A percentile compares a stretch with the other conserved stretches of the same genome.
phyloP scores from a whole-genome alignment of 2,113 vertebrate species.

The Cnemophilus loriae region DNA sequence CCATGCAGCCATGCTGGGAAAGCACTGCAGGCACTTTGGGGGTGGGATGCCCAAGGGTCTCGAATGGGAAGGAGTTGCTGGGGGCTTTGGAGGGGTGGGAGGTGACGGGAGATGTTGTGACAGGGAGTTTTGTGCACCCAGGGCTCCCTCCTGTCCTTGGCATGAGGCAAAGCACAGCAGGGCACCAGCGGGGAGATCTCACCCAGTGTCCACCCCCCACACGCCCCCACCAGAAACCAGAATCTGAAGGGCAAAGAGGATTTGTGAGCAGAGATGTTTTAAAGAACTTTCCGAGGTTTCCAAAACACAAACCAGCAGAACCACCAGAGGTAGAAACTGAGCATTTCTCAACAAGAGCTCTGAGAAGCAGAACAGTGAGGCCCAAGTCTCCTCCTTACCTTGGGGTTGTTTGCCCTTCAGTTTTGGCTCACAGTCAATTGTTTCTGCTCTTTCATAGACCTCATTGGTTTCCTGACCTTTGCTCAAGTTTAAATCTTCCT shows the following conservation, averaged over 20 bases:
- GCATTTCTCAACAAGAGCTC: conserved; percentile 40
- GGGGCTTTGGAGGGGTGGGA: neutral
- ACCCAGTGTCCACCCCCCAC: neutral
- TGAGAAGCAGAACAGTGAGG: conserved; percentile 5
- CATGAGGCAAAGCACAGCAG: conserved; percentile 1
- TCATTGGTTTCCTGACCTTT: conserved; percentile 89
- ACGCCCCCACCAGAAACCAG: conserved; percentile 32
- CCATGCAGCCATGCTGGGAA: conserved; percentile 23
- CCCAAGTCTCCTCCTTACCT: conserved; percentile 74
- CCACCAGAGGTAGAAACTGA: conserved; percentile 40
- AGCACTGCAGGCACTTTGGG: neutral
- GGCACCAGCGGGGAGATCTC: neutral
- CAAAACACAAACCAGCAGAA: conserved; percentile 35
- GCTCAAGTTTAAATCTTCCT: conserved; percentile 67
- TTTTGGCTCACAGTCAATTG: conserved; percentile 79
- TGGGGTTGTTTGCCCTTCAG: conserved; percentile 68
- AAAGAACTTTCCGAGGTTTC: conserved; percentile 32
- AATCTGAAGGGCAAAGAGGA: conserved; percentile 61
- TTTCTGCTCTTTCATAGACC: conserved; percentile 82
- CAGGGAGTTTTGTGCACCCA: neutral
- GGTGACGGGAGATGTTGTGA: neutral
- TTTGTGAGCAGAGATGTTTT: conserved; percentile 35
- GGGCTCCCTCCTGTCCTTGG: conserved; percentile 13
- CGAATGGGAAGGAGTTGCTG: neutral
- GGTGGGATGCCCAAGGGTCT: neutral